phyloP scores from a whole-genome alignment of 2,113 vertebrate species.

The Paralichthys olivaceus region DNA sequence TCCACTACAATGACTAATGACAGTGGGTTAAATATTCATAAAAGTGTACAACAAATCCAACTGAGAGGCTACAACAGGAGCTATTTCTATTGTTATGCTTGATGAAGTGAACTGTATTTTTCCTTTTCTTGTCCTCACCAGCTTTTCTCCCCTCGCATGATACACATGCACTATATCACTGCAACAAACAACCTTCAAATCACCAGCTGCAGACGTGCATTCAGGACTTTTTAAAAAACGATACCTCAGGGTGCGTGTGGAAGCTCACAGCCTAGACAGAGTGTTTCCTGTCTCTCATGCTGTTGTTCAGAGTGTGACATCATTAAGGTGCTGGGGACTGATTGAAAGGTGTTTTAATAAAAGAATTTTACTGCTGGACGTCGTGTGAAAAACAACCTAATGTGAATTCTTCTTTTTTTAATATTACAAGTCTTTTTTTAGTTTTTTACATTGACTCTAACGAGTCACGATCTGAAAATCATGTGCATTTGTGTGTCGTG shows the following conservation, averaged over 20 bases:
- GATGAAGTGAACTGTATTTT: background rate
- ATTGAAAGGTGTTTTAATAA: background rate
- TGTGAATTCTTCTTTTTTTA: no score
- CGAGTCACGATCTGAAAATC: no score
- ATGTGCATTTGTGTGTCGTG: no score
- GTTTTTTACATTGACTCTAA: no score
- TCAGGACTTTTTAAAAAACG: slow-evolving; percentile 23
- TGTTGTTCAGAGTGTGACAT: background rate
- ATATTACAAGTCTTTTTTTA: no score
- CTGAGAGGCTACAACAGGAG: background rate
- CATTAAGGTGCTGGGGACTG: background rate
- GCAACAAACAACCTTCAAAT: slow-evolving; percentile 46
- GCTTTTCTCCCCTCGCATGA: slow-evolving; percentile 22
- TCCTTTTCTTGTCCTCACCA: slow-evolving; percentile 1
- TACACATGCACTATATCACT: slow-evolving; percentile 10
- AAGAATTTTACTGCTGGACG: background rate
- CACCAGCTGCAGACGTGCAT: slow-evolving; percentile 16
- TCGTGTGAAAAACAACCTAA: no score
- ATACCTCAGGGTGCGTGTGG: slow-evolving; percentile 38
- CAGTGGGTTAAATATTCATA: no score
- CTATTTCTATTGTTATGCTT: background rate
- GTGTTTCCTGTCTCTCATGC: background rate
- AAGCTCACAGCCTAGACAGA: background rate
- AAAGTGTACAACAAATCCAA: no score
- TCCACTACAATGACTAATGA: no score